Evolutionary conservation across 2,113 vertebrate species (phyloP), one percentile per base, ranked within the genome.

Genomic region (Nasalis larvatus): DNA sequence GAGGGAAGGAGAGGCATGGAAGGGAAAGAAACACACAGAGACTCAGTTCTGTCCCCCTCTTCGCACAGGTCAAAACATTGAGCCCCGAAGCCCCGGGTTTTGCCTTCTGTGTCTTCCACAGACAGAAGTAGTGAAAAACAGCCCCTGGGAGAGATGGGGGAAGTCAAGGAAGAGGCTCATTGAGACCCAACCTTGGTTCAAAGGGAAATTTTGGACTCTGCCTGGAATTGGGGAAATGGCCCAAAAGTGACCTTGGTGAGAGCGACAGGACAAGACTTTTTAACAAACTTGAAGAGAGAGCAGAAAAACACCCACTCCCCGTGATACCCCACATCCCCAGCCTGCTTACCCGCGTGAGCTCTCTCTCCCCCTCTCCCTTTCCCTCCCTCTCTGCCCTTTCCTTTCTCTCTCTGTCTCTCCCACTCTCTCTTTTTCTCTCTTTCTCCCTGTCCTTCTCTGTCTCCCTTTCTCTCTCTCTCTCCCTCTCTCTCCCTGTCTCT

Each of bases 1-100:
- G 66, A 68, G 95, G 92, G 97, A 98, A 90, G 76, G 52, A 94
- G 86, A 80, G 74, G 30, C 42, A 58, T 82, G 56, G 86, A 93
- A 97, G 63, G 56, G 47, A 89, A 91, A 80, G 56, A 93, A 76
- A 82, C 58, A 81, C 74, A 81, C 2, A 85, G 60, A 94, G 37
- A 81, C 32, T n/a, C 25, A 42, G 27, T 32, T 74, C 63, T 30
- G 45, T 86, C 83, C 54, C 35, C n/a, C 8, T 94, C 35, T 58
- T 84, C 32, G 86, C 25, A 9, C n/a, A 52, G 56, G 32, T 60
- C 66, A 58, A 81, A 85, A 91, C 6, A 32, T 1, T 20, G 27
- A 6, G 45, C 10, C 35, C 63, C 3, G 66, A 63, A 71, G 27
- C 35, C 30, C 81, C 21, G 47, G 5, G 16, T 60, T 76, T 89